A percentile compares a stretch with the other conserved stretches of the same genome.
phyloP scores from a whole-genome alignment of 2,797 vertebrate species.

The Tympanoctomys barrerae region DNA sequence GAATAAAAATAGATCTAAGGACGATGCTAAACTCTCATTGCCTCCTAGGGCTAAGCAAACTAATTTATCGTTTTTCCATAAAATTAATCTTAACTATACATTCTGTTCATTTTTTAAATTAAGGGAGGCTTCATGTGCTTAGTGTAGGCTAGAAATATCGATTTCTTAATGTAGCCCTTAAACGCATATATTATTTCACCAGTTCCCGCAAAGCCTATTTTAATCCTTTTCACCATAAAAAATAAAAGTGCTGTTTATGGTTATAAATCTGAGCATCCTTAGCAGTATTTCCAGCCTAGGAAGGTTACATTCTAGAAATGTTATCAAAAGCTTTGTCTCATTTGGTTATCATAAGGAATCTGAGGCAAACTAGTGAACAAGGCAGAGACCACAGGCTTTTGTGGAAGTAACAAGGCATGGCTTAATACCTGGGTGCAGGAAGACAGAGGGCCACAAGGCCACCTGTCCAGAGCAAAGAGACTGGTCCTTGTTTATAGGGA shows the following conservation, averaged over 20 bases:
- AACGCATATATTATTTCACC: slow-evolving; percentile 49
- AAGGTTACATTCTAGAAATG: slow-evolving; percentile 41
- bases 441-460: neutral
- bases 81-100: slow-evolving; percentile 45
- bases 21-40: neutral
- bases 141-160: slow-evolving; percentile 50
- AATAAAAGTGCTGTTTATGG: slow-evolving; percentile 33
- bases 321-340: slow-evolving; percentile 11
- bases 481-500: neutral
- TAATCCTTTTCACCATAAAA: slow-evolving; percentile 67
- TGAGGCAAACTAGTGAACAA: neutral
- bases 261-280: slow-evolving; percentile 56
- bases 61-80: slow-evolving; percentile 56
- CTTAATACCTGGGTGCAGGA: neutral
- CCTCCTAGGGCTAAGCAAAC: neutral
- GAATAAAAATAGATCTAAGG: neutral
- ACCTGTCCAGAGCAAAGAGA: neutral
- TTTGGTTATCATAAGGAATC: neutral
- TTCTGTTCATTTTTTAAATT: slow-evolving; percentile 20
- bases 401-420: neutral
- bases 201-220: slow-evolving; percentile 59
- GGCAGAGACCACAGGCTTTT: neutral
- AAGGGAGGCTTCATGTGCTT: slow-evolving; percentile 55
- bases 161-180: slow-evolving; percentile 73
- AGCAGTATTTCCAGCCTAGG: neutral